These are phyloP conservation scores for Brassicogethes aeneus DNA, from an alignment of 2,888 invertebrate species.

Conservation along the genomic window DNA sequence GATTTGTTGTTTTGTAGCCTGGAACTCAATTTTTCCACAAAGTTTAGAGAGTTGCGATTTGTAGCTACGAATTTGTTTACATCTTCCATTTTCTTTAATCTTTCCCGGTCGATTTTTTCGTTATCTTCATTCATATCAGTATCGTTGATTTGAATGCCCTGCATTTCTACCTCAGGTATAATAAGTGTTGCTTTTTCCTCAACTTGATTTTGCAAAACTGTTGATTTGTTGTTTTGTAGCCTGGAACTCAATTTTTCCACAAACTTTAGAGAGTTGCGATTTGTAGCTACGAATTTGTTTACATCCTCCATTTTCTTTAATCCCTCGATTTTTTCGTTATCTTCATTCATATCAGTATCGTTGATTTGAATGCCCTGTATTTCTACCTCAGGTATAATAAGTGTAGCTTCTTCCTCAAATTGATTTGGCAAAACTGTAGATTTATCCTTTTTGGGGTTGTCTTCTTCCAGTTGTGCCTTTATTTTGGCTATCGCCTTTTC, in stretches of 20 bases:
- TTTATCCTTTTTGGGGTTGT: constrained; percentile 9
- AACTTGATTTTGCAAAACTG: too few species aligned
- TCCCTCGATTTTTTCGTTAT: constrained; percentile 41
- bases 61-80: constrained; percentile 33
- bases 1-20: constrained; percentile 23
- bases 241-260: constrained; percentile 28
- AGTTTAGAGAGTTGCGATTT: constrained; percentile 28
- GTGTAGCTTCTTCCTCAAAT: too few species aligned
- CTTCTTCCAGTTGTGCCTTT: constrained; percentile 19
- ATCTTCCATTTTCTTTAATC: constrained; percentile 45
- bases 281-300: constrained; percentile 29
- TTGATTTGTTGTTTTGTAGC: constrained; percentile 22
- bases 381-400: too few species aligned
- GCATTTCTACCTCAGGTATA: too few species aligned
- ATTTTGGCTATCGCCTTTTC: constrained; percentile 24
- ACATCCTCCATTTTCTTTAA: constrained; percentile 45
- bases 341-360: constrained; percentile 38
- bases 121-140: constrained; percentile 40
- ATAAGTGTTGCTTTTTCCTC: too few species aligned
- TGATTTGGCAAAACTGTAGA: too few species aligned
- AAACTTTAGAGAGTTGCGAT: constrained; percentile 29
- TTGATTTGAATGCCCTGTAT: too few species aligned
- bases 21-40: constrained; percentile 29
- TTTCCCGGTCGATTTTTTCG: constrained; percentile 41
- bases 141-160: too few species aligned